Percentiles rank a stretch among this genome's conserved stretches.
phyloP scores from a whole-genome alignment of 2,113 vertebrate species.

The Tursiops truncatus region DNA sequence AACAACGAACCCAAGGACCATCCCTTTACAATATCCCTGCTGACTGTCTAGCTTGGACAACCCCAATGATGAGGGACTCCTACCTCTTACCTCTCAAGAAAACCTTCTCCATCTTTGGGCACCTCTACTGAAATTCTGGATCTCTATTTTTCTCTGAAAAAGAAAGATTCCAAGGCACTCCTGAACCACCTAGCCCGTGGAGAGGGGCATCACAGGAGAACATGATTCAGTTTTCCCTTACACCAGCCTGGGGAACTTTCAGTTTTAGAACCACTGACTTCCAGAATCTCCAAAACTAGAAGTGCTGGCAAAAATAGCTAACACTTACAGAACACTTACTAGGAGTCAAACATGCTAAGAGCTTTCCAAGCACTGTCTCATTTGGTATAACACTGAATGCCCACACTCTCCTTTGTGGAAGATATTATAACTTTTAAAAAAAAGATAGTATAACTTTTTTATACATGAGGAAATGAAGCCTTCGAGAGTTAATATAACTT shows the following conservation, averaged over 20 bases:
- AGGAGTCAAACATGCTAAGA: neutral
- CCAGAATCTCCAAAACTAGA: neutral
- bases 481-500: neutral
- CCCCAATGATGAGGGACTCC: neutral
- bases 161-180: neutral
- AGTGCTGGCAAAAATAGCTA: neutral
- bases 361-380: neutral
- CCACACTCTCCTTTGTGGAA: neutral
- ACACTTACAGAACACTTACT: neutral
- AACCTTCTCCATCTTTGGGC: neutral
- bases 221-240: neutral
- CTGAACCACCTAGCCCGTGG: neutral
- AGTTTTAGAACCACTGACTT: neutral
- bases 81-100: neutral
- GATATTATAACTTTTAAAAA: neutral
- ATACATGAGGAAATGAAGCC: neutral
- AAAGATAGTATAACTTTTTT: neutral
- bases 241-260: neutral
- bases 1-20: neutral
- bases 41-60: neutral
- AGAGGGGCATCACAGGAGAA: neutral
- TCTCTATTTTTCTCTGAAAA: neutral
- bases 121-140: neutral
- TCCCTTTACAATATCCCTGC: neutral
- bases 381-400: neutral